Evolutionary conservation across 2,888 invertebrate genomes (phyloP).

Genomic region (Pecten maximus): DNA sequence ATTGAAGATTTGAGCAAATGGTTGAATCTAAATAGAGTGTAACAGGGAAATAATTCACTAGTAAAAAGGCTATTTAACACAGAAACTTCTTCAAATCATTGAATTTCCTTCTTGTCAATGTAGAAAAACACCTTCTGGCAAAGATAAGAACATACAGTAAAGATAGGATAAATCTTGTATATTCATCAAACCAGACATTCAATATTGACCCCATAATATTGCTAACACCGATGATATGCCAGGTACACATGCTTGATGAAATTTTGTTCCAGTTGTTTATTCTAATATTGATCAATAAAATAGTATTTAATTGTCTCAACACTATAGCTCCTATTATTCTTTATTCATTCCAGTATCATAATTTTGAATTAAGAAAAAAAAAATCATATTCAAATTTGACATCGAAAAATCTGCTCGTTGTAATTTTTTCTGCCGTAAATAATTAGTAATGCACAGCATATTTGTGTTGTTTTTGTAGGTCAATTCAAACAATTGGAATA

Average conservation of each 20-base stretch:
- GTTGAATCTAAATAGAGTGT: not conserved
- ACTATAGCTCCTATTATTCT: not conserved
- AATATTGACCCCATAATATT: not conserved
- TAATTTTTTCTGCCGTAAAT: not conserved
- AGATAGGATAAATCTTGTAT: not conserved
- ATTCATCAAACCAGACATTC: not conserved
- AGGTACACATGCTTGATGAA: not conserved
- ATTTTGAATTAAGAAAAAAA: not conserved
- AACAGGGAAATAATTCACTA: constrained; percentile 6
- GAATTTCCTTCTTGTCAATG: not conserved
- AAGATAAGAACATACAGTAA: not conserved
- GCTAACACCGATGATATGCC: not conserved
- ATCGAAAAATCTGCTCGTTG: not conserved
- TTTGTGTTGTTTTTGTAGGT: not conserved
- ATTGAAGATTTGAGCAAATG: constrained; percentile 33
- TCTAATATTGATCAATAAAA: not conserved
- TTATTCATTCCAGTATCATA: not conserved
- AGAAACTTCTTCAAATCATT: not conserved
- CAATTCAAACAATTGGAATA: not conserved
- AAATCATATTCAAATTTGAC: not conserved
- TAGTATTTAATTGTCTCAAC: not conserved
- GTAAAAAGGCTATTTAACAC: not conserved
- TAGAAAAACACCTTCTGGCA: not conserved
- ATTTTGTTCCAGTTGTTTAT: not conserved
- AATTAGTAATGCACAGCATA: not conserved